A percentile compares a stretch with the other conserved stretches of the same genome.
phyloP scores from a whole-genome alignment of 2,888 invertebrate genomes.

The Aphidoletes aphidimyza region DNA sequence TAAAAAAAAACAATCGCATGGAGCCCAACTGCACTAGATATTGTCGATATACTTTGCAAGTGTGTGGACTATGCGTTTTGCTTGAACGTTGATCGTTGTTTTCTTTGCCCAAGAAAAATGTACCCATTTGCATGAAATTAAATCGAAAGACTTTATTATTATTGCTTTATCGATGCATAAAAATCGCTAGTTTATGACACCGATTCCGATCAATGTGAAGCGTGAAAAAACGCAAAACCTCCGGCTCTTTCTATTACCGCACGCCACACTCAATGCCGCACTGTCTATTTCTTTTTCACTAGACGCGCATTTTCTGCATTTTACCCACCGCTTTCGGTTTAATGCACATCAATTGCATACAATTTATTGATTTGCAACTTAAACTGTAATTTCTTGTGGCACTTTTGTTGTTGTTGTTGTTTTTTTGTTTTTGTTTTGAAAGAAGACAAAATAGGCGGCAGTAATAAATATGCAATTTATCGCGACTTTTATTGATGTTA shows the following conservation, averaged over 20 bases:
- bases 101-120: too few relatives aligned
- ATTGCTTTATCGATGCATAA: constrained; percentile 52
- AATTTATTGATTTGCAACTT: constrained; percentile 45
- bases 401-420: too few relatives aligned
- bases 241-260: not conserved
- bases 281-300: not conserved
- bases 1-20: too few relatives aligned
- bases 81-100: not conserved
- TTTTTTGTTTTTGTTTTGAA: too few relatives aligned
- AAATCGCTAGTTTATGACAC: constrained; percentile 50
- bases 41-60: not conserved
- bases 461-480: constrained; percentile 40
- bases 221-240: not conserved
- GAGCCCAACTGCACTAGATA: not conserved
- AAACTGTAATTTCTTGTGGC: constrained; percentile 37
- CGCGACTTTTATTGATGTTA: constrained; percentile 53
- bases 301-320: not conserved
- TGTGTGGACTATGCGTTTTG: too few relatives aligned
- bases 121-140: constrained; percentile 47
- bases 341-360: constrained; percentile 49
- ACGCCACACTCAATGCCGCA: not conserved
- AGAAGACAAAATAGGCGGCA: not conserved
- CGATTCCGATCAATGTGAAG: not conserved
- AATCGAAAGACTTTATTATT: constrained; percentile 40
- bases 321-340: not conserved